Conservation (phyloP, 1,140 invertebrate species). For the Trachymyrmex cornetzi region DNA sequence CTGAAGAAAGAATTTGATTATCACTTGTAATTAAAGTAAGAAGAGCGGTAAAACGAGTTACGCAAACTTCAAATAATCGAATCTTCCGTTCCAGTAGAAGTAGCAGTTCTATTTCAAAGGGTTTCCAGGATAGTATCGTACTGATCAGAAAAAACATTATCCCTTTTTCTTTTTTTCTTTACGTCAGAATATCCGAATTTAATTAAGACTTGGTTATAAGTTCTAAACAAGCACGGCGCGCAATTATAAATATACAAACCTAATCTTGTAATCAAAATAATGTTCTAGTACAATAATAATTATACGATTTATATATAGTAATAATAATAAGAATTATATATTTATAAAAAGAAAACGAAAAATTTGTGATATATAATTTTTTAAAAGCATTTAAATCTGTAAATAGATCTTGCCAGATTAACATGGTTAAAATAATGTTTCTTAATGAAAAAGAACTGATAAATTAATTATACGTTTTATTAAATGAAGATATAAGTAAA, state of each 20-base stretch:
- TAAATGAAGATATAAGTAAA: not conserved
- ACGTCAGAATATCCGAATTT: not conserved
- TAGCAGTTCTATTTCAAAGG: conserved; percentile 32
- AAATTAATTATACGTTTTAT: not conserved
- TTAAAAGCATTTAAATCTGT: not conserved
- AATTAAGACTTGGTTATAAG: not conserved
- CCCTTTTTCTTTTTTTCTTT: not conserved
- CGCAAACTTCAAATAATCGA: conserved; percentile 45
- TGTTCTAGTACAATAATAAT: conserved; percentile 1
- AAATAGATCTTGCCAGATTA: not conserved
- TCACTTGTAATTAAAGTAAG: conserved; percentile 45
- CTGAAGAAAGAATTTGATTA: conserved; percentile 48
- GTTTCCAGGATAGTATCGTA: not conserved
- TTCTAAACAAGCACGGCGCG: not conserved
- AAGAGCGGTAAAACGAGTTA: not conserved
- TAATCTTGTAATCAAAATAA: conserved; percentile 4
- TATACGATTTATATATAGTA: not conserved
- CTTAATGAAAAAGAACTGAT: not conserved
- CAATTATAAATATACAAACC: conserved; percentile 1
- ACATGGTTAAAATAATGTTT: not conserved
- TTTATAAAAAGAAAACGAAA: not conserved
- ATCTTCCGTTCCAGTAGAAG: conserved; percentile 6
- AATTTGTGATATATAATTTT: not conserved
- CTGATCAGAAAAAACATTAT: conserved; percentile 20
- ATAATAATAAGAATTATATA: not conserved